These are phyloP conservation scores for Megalurothrips usitatus DNA, from an alignment of 2,888 invertebrate species.

Conservation along the genomic window DNA sequence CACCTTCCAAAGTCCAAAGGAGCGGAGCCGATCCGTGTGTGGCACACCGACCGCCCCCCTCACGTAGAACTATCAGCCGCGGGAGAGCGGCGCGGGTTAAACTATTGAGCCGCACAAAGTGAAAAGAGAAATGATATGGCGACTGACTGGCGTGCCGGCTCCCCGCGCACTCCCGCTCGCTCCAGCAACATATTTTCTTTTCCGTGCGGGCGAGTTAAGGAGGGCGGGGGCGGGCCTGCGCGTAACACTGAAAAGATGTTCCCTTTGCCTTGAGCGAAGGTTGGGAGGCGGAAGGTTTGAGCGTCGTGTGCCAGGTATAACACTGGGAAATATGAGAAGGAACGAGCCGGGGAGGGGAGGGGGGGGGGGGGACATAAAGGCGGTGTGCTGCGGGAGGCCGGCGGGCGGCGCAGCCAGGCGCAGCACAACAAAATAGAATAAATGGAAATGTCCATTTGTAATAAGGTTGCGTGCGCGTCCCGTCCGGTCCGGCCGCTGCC, in stretches of 20 bases:
- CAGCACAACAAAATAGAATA: slow-evolving; percentile 14
- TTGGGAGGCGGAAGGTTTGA: not conserved
- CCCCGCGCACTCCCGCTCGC: too few species aligned
- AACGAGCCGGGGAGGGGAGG: not conserved
- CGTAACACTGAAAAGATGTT: not conserved
- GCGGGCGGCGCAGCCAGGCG: too few species aligned
- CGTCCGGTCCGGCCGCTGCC: not conserved
- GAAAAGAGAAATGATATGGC: too few species aligned
- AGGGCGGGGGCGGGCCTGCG: too few species aligned
- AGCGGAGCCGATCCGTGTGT: not conserved
- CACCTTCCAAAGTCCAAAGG: not conserved
- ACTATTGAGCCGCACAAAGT: too few species aligned
- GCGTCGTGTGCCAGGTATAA: slow-evolving; percentile 10
- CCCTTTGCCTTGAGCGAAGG: not conserved
- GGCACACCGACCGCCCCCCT: not conserved
- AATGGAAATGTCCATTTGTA: slow-evolving; percentile 15
- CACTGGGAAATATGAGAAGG: slow-evolving; percentile 5
- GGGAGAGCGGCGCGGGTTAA: too few species aligned
- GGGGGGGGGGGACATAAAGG: not conserved
- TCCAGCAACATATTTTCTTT: too few species aligned
- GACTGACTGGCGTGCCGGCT: too few species aligned
- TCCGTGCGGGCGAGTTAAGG: too few species aligned
- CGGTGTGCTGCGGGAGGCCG: not conserved
- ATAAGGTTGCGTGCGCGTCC: slow-evolving; percentile 9
- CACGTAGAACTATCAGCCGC: too few species aligned